Base-by-base conservation (phyloP, 2,797 vertebrate species). In the Chaunax sp. region DNA sequence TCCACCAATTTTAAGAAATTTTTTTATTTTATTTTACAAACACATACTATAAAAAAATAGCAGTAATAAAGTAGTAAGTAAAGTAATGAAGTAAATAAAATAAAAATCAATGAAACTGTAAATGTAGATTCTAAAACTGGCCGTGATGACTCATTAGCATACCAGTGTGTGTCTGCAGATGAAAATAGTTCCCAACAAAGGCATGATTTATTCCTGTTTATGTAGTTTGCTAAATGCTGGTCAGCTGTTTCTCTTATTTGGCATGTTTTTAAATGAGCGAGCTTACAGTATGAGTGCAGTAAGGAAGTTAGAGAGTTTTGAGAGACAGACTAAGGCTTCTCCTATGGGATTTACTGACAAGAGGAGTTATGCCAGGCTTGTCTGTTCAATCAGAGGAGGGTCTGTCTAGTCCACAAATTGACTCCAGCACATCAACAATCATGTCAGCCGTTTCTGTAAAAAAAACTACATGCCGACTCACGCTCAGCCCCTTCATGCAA, bases 311-410 rank as follows among this genome's bases (percentile, higher is more conserved):
- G 13, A n/a, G 6, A 44, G 10, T 18, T 26, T 54, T 25, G 33
- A 35, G 33, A 58, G 57, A 46, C 60, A 28, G 41, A 25, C 11
- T 20, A 56, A 35, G 33, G 33, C 12, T 68, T 72, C 59, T 60
- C 38, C 6, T 15, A 11, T 6, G 23, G 20, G 60, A 51, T 64
- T 68, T 69, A 23, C 20, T 37, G 33, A 28, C 28, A 59, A 51
- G 53, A 64, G 13, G 28, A 61, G 45, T 35, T 23, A 64, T 8
- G 20, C 47, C 61, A 6, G 14, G 4, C 20, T 69, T 2, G 47
- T 66, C 40, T 41, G 40, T 70, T 63, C 50, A 73, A 61, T 61
- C 52, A 67, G 44, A 50, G n/a, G n/a, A 47, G n/a, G 30, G 38
- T 49, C 60, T 54, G 35, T 56, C 20, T 50, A 11, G n/a, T 73